phyloP scores from a whole-genome alignment of 2,113 vertebrate genomes.

The Sitta europaea region DNA sequence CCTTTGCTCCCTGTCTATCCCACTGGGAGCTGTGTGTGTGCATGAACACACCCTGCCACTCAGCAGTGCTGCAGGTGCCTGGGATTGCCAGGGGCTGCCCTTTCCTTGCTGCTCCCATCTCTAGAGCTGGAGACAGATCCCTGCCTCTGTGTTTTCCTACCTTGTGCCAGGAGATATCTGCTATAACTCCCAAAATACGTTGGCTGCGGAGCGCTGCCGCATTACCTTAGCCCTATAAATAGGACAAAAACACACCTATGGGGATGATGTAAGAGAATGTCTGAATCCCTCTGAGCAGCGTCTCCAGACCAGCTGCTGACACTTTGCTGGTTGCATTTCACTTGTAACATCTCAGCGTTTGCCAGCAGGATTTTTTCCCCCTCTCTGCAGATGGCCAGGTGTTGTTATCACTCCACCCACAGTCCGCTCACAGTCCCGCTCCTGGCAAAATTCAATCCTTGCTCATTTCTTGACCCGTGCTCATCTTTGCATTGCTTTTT shows the following conservation, averaged over 20 bases:
- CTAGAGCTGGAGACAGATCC: background rate
- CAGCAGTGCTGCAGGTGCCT: background rate
- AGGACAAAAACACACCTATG: background rate
- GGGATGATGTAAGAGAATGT: background rate
- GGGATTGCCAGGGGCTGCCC: background rate
- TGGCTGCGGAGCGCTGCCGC: background rate
- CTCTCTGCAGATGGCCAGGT: background rate
- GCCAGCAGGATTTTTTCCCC: background rate
- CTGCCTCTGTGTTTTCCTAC: background rate
- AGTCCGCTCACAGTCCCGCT: background rate
- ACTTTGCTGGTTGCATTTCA: background rate
- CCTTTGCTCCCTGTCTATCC: accelerated
- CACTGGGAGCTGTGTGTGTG: background rate
- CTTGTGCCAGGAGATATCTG: background rate
- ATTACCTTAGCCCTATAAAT: background rate
- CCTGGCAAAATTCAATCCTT: constrained; percentile 53
- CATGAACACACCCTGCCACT: accelerated
- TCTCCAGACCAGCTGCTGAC: background rate
- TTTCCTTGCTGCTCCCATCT: accelerated
- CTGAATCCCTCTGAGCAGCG: background rate
- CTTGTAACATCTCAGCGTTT: background rate
- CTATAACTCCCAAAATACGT: background rate
- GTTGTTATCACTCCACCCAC: background rate
- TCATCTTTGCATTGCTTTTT: constrained; percentile 35
- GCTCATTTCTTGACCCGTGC: constrained; percentile 4